phyloP scores from a whole-genome alignment of 2,797 vertebrate species.

The Propithecus deckenii region DNA sequence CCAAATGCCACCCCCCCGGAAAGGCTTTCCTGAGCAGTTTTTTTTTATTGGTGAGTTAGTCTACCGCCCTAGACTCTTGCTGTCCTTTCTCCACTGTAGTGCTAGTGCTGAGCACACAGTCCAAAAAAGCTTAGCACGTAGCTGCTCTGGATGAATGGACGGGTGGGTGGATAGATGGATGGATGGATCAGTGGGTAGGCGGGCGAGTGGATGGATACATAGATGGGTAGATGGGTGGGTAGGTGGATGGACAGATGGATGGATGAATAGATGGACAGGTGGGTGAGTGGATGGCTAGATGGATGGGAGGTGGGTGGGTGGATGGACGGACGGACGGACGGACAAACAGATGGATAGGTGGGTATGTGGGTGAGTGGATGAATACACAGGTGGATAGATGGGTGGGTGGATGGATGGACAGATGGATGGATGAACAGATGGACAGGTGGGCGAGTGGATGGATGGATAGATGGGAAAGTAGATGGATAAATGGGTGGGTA shows the following conservation, averaged over 20 bases:
- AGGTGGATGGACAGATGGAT: fast-evolving
- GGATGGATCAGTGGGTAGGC: not conserved
- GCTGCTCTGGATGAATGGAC: not conserved
- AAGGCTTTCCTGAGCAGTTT: not conserved
- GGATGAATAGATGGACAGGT: too few relatives aligned
- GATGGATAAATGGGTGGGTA: too few relatives aligned
- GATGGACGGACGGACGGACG: fast-evolving
- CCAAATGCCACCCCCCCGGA: fast-evolving
- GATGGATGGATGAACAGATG: not conserved
- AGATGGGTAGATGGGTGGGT: not conserved
- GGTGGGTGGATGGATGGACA: too few relatives aligned
- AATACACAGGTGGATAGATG: fast-evolving
- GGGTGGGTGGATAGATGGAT: not conserved
- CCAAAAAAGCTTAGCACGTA: too few relatives aligned
- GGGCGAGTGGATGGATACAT: too few relatives aligned
- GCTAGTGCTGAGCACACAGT: not conserved
- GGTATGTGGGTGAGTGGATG: not conserved
- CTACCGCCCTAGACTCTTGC: too few relatives aligned
- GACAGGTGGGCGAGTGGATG: not conserved
- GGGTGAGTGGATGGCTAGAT: too few relatives aligned
- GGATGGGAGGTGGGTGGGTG: not conserved
- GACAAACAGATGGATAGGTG: too few relatives aligned
- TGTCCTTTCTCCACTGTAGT: not conserved
- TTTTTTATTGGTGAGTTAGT: fast-evolving
- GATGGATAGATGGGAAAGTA: fast-evolving